phyloP scores from a whole-genome alignment of 92 coral and sea anemone species.

The Meandrina meandrites region DNA sequence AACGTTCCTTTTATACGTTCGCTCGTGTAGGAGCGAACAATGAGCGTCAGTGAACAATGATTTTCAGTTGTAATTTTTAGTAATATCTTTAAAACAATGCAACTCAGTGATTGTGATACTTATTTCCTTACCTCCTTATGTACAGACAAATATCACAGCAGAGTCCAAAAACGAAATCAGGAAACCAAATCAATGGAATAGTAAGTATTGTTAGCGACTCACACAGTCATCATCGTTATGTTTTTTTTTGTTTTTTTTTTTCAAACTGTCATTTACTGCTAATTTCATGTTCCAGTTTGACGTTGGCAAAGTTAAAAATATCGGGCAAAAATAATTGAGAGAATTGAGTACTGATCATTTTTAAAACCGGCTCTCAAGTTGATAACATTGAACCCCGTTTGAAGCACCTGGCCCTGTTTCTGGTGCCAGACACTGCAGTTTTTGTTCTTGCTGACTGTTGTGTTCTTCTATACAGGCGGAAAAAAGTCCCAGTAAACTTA shows the following conservation, averaged over 20 bases:
- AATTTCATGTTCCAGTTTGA: too few relatives aligned
- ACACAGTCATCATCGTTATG: background rate
- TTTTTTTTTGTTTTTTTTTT: background rate
- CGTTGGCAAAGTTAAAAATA: too few relatives aligned
- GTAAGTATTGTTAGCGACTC: conserved; percentile 7
- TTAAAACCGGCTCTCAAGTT: too few relatives aligned
- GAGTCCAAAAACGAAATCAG: conserved; percentile 7
- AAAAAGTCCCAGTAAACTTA: conserved; percentile 3
- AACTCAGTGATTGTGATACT: background rate
- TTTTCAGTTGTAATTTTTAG: background rate
- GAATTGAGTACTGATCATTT: too few relatives aligned
- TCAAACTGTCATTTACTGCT: background rate
- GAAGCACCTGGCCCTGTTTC: too few relatives aligned
- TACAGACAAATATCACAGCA: conserved; percentile 28
- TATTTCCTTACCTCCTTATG: background rate
- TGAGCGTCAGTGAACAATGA: background rate
- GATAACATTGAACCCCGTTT: too few relatives aligned
- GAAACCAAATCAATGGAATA: conserved; percentile 30
- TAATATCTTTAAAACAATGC: background rate
- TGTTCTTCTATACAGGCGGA: background rate
- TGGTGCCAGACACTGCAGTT: too few relatives aligned
- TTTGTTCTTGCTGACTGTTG: background rate
- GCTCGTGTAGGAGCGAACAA: too few relatives aligned
- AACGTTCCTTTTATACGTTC: too few relatives aligned
- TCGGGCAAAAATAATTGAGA: too few relatives aligned